phyloP scores from a whole-genome alignment of 2,797 vertebrate species.

The Muscicapa striata region DNA sequence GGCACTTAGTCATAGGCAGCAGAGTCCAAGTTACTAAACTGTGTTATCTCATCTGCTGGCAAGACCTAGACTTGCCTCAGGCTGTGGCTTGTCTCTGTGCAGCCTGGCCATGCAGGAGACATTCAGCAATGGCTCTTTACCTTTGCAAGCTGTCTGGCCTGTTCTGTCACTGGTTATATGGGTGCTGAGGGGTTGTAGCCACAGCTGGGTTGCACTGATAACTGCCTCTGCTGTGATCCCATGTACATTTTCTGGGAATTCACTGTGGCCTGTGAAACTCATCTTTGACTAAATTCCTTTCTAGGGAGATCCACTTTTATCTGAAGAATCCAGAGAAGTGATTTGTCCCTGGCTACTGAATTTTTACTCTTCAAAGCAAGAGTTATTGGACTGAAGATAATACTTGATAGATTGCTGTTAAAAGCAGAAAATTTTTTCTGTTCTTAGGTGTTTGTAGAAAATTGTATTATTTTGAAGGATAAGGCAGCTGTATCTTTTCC shows the following conservation, averaged over 20 bases:
- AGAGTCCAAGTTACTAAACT: neutral
- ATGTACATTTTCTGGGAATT: rapidly evolving
- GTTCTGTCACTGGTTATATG: neutral
- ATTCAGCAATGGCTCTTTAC: neutral
- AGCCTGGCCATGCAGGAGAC: neutral
- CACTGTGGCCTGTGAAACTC: neutral
- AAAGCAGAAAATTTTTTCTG: neutral
- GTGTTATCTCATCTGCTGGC: neutral
- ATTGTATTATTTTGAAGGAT: neutral
- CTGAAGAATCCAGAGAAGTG: neutral
- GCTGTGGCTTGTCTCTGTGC: neutral
- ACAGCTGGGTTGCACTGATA: neutral
- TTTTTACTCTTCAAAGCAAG: neutral
- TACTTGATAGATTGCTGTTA: neutral
- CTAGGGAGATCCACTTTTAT: neutral
- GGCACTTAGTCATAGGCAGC: neutral
- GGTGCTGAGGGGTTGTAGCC: neutral
- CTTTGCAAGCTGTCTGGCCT: neutral
- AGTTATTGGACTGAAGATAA: neutral
- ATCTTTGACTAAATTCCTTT: neutral
- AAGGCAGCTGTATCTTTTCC: neutral
- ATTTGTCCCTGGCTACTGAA: neutral
- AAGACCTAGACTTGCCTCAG: neutral
- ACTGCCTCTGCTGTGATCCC: neutral
- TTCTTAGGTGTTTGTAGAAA: neutral